phyloP scores from a whole-genome alignment of 2,888 invertebrate genomes.

The Tetropium fuscum region DNA sequence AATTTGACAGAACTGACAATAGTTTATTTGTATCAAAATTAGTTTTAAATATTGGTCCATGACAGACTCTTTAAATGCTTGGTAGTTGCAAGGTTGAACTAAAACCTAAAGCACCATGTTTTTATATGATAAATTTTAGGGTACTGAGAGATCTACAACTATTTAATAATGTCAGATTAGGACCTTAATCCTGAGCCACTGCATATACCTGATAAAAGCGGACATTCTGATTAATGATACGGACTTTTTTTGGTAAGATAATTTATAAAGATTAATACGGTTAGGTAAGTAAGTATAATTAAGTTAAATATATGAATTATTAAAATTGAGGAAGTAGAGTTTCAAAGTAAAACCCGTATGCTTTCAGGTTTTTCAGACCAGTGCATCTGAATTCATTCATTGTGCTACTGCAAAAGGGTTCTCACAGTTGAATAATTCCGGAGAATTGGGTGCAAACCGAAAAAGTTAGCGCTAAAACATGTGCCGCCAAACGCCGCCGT shows the following conservation, averaged over 20 bases:
- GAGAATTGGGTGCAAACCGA: slow-evolving; percentile 18
- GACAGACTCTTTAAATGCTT: too few species aligned
- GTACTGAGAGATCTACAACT: too few species aligned
- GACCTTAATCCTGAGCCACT: not conserved
- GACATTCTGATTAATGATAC: not conserved
- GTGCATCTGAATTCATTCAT: slow-evolving; percentile 1
- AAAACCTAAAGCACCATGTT: too few species aligned
- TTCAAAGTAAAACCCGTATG: not conserved
- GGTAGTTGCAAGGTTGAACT: too few species aligned
- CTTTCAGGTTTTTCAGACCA: not conserved
- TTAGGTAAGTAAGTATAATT: slow-evolving; percentile 9
- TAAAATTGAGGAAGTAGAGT: slow-evolving; percentile 6
- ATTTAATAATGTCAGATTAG: too few species aligned
- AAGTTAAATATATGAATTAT: slow-evolving; percentile 9
- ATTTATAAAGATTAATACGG: slow-evolving; percentile 11
- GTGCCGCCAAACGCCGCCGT: slow-evolving; percentile 18
- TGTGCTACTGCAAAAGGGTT: slow-evolving; percentile 23
- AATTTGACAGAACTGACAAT: too few species aligned
- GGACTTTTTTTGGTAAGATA: not conserved
- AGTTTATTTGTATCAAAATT: too few species aligned
- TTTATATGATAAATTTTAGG: too few species aligned
- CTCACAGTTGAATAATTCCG: slow-evolving; percentile 29
- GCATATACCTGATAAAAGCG: not conserved
- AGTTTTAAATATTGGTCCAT: too few species aligned
- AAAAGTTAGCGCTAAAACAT: slow-evolving; percentile 25